Base-by-base conservation (phyloP, 2,888 invertebrate genomes). In the Orthosia gracilis region DNA sequence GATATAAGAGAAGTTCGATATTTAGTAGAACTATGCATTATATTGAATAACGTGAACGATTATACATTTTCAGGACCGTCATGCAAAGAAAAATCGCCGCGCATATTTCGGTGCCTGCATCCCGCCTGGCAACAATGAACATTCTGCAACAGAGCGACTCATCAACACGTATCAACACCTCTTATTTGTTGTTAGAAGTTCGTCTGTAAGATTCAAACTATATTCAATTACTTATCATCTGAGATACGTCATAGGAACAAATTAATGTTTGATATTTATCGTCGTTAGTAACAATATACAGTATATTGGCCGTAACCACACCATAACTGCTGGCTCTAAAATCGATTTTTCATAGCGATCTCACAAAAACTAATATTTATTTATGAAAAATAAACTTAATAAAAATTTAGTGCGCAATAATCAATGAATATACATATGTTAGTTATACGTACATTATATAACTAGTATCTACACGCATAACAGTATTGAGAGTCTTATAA, bases 51-150 rank as follows among this genome's bases (percentile, higher is more conserved):
- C 72, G 45, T 50, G 23, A 62, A 21, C 47, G 45, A 65, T 52
- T 79, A 52, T 31, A 23, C n/a, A 31, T 76, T 85, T 88, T 45
- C 94, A 95, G 95, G 94, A 93, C 92, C 92, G 90, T 91, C 90
- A 93, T 92, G 92, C 93, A 91, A 93, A 89, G 89, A 90, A 88
- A 89, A 89, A 88, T 87, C 88, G 87, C 89, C 90, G 90, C 91
- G 89, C 90, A 91, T 90, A 87, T 89, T 85, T 88, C 90, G 92
- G 93, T 93, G 94, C 94, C 94, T 93, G 94, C 94, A 90, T 86
- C 89, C 91, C 87, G 92, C 91, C 92, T 90, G 92, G 91, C 91
- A 85, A 89, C 83, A 83, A 76, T 69, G 89, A 83, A 88, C 91
- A 82, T 84, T 71, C 81, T 55, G 70, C 79, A 71, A 75, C 81